Evolutionary conservation across 2,797 vertebrate genomes (phyloP).

Genomic region (Benthosema pterotum): DNA sequence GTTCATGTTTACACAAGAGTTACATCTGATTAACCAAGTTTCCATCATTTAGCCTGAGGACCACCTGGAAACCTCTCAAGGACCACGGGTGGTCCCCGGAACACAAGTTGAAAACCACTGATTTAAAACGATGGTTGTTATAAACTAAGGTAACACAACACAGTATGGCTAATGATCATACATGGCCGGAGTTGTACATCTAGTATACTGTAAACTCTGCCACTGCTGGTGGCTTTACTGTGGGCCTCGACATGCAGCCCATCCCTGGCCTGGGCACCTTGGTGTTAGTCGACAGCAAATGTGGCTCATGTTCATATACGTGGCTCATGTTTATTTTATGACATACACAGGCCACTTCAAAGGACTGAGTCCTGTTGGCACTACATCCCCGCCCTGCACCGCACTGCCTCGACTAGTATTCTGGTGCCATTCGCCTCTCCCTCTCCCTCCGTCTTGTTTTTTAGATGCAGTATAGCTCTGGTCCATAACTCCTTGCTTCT

Average conservation of each 20-base stretch:
- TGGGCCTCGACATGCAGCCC: constrained; percentile 46
- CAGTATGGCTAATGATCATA: too few species aligned
- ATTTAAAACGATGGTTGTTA: too few species aligned
- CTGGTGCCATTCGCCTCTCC: neutral
- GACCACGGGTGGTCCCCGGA: too few species aligned
- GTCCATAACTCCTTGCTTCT: too few species aligned
- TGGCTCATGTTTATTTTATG: constrained; percentile 71
- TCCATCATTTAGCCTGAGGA: too few species aligned
- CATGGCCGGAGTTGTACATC: constrained; percentile 25
- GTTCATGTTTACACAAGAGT: too few species aligned
- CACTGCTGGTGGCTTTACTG: constrained; percentile 47
- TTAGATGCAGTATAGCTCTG: too few species aligned
- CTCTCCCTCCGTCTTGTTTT: neutral
- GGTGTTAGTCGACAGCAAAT: constrained; percentile 58
- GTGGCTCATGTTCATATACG: neutral
- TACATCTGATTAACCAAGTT: too few species aligned
- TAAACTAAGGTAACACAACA: too few species aligned
- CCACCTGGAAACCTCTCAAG: too few species aligned
- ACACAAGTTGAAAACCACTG: too few species aligned
- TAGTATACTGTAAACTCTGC: constrained; percentile 53
- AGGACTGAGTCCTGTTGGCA: constrained; percentile 66
- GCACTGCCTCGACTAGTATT: neutral
- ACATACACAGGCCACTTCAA: constrained; percentile 72
- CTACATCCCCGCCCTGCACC: constrained; percentile 38
- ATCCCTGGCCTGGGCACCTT: constrained; percentile 44